Base-by-base conservation (phyloP, 2,888 invertebrate genomes). In the Tipula confusa region DNA sequence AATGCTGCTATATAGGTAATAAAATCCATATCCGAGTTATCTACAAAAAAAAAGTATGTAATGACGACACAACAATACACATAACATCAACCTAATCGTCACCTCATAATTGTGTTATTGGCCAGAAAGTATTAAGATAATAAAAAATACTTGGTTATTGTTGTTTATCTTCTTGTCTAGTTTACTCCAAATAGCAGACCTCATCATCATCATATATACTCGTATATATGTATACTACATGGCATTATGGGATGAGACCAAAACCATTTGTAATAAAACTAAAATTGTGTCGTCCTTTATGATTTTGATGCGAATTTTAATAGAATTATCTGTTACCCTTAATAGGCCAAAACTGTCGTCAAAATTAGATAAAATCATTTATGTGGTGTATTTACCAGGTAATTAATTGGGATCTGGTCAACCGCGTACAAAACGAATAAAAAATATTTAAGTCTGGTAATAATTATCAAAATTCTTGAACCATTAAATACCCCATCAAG, bases 101-200 rank as follows among this genome's bases (percentile, higher is more conserved):
- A 64, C 9, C 64, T 64, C 64, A 64, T 64, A 64, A 64, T 64
- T 64, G 64, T 64, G 64, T 64, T 64, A 64, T 64, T 64, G 64
- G 64, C 9, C 24, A 64, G 64, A 64, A 64, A 64, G 64, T 64
- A 64, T 64, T 64, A 64, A 64, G 64, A 64, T 64, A 64, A 64
- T 7, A 64, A 64, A 64, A 64, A 11, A 48, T 38, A 11, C 11
- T 64, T 64, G 33, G 33, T 33, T 33, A 33, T 33, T 33, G n/a
- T 43, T 43, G 64, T 64, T 64, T 64, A 24, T 24, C 64, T 64
- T 4, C 64, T 43, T n/a, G 43, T 43, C 9, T 43, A 64, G 64
- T 43, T 43, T 43, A 43, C 15, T 43, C 13, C 15, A 15, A 15
- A 43, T 15, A 43, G 15, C n/a, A 43, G 15, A 43, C 15, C 43